Evolutionary conservation across 2,797 vertebrate genomes (phyloP).

Genomic region (Chelonia mydas): DNA sequence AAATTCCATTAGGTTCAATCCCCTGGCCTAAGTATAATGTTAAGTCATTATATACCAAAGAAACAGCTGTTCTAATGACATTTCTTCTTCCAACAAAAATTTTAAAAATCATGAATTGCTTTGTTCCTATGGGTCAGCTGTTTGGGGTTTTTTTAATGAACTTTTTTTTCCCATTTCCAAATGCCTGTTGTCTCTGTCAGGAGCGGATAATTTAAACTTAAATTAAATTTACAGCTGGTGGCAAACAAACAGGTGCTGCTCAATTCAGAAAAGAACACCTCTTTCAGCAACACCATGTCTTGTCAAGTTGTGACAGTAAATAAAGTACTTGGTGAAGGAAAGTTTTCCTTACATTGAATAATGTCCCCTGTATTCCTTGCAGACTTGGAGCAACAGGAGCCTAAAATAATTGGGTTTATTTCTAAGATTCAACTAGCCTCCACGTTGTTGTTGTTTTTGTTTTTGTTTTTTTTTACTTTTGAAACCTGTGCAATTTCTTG

Average conservation of each 20-base stretch:
- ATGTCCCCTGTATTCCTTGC: neutral
- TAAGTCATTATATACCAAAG: neutral
- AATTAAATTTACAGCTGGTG: neutral
- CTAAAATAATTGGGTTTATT: neutral
- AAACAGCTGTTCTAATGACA: fast-evolving
- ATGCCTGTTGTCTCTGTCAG: neutral
- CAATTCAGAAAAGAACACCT: neutral
- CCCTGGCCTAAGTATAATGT: fast-evolving
- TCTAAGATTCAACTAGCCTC: neutral
- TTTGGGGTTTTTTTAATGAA: neutral
- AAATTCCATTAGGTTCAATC: neutral
- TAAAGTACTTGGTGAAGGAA: neutral
- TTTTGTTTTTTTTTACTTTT: neutral
- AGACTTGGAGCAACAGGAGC: neutral
- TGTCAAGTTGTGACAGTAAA: neutral
- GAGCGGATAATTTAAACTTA: neutral
- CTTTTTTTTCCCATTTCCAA: neutral
- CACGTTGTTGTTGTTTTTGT: neutral
- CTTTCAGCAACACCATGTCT: neutral
- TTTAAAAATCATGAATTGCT: neutral
- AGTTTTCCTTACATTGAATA: neutral
- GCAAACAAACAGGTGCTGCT: neutral
- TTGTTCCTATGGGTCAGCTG: fast-evolving
- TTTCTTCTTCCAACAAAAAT: neutral
- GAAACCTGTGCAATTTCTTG: neutral